Percentiles rank a stretch among this genome's conserved stretches.
phyloP scores from a whole-genome alignment of 2,888 invertebrate genomes.

The Parnassius mnemosyne region DNA sequence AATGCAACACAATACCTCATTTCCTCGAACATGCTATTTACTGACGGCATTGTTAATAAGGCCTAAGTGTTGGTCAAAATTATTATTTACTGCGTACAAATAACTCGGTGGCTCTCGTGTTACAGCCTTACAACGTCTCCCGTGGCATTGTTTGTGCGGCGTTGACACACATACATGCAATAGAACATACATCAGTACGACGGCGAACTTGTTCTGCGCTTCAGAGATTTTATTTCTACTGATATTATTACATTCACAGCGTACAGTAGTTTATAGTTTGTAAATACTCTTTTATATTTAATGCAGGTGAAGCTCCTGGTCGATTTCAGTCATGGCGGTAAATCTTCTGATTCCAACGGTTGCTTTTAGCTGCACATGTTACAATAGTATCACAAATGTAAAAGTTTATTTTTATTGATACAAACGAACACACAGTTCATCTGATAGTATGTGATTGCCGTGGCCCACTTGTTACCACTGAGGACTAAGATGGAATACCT shows the following conservation, averaged over 20 bases:
- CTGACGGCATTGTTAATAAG: constrained; percentile 20
- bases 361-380: too few species aligned
- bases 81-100: constrained; percentile 46
- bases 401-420: too few species aligned
- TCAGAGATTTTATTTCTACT: not conserved
- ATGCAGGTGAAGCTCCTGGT: too few species aligned
- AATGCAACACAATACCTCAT: constrained; percentile 21
- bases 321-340: too few species aligned
- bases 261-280: too few species aligned
- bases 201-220: not conserved
- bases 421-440: too few species aligned
- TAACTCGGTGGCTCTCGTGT: constrained; percentile 35
- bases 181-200: not conserved
- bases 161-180: constrained; percentile 47
- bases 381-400: too few species aligned
- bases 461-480: too few species aligned
- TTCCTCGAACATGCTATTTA: constrained; percentile 19
- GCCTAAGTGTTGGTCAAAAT: constrained; percentile 42
- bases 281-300: too few species aligned
- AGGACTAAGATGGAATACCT: too few species aligned
- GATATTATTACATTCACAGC: not conserved
- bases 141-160: constrained; percentile 45
- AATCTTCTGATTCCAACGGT: too few species aligned
- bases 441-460: too few species aligned
- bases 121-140: constrained; percentile 40